These are phyloP conservation scores for Aspiorhynchus laticeps DNA, from an alignment of 2,113 vertebrate genomes.

Conservation along the genomic window DNA sequence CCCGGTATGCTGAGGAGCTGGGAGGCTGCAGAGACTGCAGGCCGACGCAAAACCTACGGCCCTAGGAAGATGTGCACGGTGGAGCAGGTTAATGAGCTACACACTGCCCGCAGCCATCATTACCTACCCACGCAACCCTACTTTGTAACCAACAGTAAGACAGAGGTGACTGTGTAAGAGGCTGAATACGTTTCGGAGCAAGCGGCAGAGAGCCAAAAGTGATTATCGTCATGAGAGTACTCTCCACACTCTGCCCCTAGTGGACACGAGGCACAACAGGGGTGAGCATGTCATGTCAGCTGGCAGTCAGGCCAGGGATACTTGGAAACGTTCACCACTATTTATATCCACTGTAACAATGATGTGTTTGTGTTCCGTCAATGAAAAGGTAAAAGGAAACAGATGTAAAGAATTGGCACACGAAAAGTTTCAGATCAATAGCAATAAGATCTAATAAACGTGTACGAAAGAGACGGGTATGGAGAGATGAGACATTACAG, in stretches of 20 bases:
- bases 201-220: conserved; percentile 45
- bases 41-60: conserved; percentile 85
- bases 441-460: conserved; percentile 44
- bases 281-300: conserved; percentile 34
- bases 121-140: conserved; percentile 94
- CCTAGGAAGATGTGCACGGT: conserved; percentile 86
- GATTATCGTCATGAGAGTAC: conserved; percentile 34
- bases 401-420: conserved; percentile 13
- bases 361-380: conserved; percentile 45
- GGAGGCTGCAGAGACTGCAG: conserved; percentile 90
- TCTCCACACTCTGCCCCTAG: conserved; percentile 43
- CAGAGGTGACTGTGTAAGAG: conserved; percentile 97
- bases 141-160: conserved; percentile 99
- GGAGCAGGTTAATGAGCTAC: conserved; percentile 85
- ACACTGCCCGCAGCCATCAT: conserved; percentile 87
- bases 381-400: conserved; percentile 26
- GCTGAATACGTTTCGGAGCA: conserved; percentile 19
- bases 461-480: background rate
- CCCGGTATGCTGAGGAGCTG: conserved; percentile 82
- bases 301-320: conserved; percentile 46
- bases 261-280: conserved; percentile 36
- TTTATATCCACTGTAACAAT: conserved; percentile 42
- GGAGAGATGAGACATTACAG: conserved; percentile 14
- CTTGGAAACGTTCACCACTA: conserved; percentile 41
- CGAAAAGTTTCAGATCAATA: conserved; percentile 47